A percentile compares a stretch with the other conserved stretches of the same genome.
phyloP scores from a whole-genome alignment of 2,797 vertebrate genomes.

The Squalus acanthias region DNA sequence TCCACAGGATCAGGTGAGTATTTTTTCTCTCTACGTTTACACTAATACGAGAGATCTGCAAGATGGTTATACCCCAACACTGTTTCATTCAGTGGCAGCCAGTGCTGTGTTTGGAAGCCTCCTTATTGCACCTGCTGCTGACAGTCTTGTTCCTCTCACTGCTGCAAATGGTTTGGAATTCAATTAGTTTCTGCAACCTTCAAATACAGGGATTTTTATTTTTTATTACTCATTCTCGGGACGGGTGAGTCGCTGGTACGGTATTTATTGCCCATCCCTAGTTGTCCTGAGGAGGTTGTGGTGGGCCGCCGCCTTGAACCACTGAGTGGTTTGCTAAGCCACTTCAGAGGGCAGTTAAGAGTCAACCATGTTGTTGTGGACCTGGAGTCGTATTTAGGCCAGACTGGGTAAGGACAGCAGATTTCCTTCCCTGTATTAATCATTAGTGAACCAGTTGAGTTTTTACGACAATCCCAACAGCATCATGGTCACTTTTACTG shows the following conservation, averaged over 20 bases:
- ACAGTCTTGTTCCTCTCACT: not conserved
- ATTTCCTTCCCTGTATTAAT: not conserved
- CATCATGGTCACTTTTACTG: not conserved
- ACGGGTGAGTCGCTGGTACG: not conserved
- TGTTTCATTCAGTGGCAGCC: not conserved
- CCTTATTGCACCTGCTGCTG: not conserved
- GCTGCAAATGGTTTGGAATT: not conserved
- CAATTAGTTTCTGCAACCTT: too few species aligned
- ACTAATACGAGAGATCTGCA: not conserved
- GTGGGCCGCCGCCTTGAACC: not conserved
- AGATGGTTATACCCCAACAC: not conserved
- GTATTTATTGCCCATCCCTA: not conserved
- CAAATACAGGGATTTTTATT: not conserved
- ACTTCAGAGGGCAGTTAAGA: not conserved
- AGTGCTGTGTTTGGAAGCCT: not conserved
- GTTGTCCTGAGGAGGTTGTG: not conserved
- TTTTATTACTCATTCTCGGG: not conserved
- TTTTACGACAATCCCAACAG: not conserved
- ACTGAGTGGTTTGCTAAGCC: not conserved
- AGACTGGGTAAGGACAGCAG: not conserved
- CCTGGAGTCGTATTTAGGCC: not conserved
- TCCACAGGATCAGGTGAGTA: conserved; percentile 87
- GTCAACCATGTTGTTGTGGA: not conserved
- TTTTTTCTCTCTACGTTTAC: not conserved
- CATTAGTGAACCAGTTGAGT: not conserved